phyloP scores from a whole-genome alignment of 2,113 vertebrate species.

The Carlito syrichta region DNA sequence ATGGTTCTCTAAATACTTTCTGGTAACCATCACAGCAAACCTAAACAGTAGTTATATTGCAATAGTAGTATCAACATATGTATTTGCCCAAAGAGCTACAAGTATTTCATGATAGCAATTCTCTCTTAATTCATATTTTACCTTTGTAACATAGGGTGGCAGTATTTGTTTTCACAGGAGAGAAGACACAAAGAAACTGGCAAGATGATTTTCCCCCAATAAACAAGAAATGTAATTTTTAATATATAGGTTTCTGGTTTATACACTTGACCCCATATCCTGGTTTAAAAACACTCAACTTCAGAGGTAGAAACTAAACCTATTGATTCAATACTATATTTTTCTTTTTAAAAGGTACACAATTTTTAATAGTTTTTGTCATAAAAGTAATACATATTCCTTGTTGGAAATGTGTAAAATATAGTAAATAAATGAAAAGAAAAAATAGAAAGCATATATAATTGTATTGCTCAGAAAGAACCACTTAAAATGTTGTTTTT shows the following conservation, averaged over 20 bases:
- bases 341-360: not conserved
- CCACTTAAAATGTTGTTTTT: not conserved
- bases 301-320: not conserved
- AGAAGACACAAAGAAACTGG: not conserved
- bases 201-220: not conserved
- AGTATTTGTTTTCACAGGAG: not conserved
- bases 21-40: slow-evolving; percentile 7
- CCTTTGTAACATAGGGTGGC: not conserved
- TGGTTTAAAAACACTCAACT: not conserved
- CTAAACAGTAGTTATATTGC: not conserved
- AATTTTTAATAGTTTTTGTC: not conserved
- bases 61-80: not conserved
- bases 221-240: not conserved
- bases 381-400: slow-evolving; percentile 5
- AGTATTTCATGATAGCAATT: slow-evolving; percentile 15
- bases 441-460: slow-evolving; percentile 3
- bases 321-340: not conserved
- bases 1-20: not conserved
- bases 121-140: not conserved
- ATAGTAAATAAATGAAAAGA: not conserved
- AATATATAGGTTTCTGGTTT: not conserved
- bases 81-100: not conserved
- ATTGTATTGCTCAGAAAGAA: not conserved
- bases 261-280: not conserved
- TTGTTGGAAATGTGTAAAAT: not conserved